phyloP scores from a whole-genome alignment of 2,797 vertebrate species.

The Echiichthys vipera region DNA sequence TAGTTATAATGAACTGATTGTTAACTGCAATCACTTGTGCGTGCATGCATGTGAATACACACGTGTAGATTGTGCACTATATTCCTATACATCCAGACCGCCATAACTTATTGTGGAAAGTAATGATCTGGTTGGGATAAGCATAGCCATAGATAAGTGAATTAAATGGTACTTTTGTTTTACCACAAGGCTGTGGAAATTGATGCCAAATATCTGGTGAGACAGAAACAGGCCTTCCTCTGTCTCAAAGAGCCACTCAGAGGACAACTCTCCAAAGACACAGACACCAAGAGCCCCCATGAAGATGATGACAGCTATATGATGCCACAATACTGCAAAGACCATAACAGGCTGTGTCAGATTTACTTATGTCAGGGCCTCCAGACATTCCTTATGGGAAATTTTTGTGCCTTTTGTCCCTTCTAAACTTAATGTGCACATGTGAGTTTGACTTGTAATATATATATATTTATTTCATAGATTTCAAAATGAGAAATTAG shows the following conservation, averaged over 20 bases:
- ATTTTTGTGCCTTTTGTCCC: slow-evolving; percentile 50
- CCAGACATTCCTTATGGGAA: slow-evolving; percentile 37
- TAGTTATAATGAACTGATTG: slow-evolving; percentile 54
- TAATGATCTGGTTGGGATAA: slow-evolving; percentile 59
- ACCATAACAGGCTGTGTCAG: slow-evolving; percentile 72
- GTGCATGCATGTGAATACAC: slow-evolving; percentile 24
- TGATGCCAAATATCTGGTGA: slow-evolving; percentile 76
- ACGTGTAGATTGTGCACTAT: slow-evolving; percentile 24
- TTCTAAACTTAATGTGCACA: slow-evolving; percentile 59
- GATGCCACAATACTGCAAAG: slow-evolving; percentile 65
- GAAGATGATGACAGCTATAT: slow-evolving; percentile 70
- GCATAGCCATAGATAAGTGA: slow-evolving; percentile 66
- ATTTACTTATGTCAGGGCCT: slow-evolving; percentile 67
- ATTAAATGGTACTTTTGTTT: slow-evolving; percentile 76
- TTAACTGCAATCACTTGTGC: slow-evolving; percentile 38
- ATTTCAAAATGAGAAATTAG: slow-evolving; percentile 71
- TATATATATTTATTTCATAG: slow-evolving; percentile 24
- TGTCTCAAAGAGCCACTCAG: slow-evolving; percentile 68
- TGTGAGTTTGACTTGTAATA: slow-evolving; percentile 73
- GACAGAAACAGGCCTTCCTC: slow-evolving; percentile 73
- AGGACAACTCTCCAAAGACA: slow-evolving; percentile 60
- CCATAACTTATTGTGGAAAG: slow-evolving; percentile 59
- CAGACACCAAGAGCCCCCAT: slow-evolving; percentile 57
- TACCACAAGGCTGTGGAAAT: slow-evolving; percentile 74
- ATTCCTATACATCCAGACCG: slow-evolving; percentile 28